Conservation (phyloP, 1,140 invertebrate genomes). For the Rhyzopertha dominica region DNA sequence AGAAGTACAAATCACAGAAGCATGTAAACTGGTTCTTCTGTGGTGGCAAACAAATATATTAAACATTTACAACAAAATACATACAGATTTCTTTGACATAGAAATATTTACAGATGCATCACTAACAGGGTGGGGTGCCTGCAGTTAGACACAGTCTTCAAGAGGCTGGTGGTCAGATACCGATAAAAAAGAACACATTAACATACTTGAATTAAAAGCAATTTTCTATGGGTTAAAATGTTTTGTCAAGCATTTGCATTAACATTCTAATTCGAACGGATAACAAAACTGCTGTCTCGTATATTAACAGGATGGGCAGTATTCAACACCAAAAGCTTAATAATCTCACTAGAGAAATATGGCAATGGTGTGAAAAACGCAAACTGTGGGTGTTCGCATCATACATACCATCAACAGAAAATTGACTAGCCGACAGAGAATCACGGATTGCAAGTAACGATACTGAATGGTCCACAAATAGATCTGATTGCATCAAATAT, state of each 20-base stretch:
- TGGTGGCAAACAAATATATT: slow-evolving; percentile 34
- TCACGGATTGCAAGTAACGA: too few relatives aligned
- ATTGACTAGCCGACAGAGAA: too few relatives aligned
- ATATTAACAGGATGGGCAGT: slow-evolving; percentile 26
- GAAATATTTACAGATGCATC: slow-evolving; percentile 33
- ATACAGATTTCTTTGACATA: slow-evolving; percentile 8
- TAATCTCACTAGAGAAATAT: too few relatives aligned
- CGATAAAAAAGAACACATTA: slow-evolving; percentile 25
- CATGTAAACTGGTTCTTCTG: slow-evolving; percentile 18
- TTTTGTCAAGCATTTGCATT: slow-evolving; percentile 18
- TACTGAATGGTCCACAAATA: too few relatives aligned
- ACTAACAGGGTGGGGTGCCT: slow-evolving; percentile 27
- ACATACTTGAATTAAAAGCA: slow-evolving; percentile 29
- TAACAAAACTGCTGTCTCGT: slow-evolving; percentile 45
- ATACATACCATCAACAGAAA: too few relatives aligned
- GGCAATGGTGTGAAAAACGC: too few relatives aligned
- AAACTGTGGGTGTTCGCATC: too few relatives aligned
- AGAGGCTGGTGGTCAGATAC: slow-evolving; percentile 22
- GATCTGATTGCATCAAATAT: too few relatives aligned
- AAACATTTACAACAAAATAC: slow-evolving; percentile 17
- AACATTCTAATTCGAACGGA: slow-evolving; percentile 17
- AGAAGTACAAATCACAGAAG: background rate
- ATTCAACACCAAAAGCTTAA: too few relatives aligned
- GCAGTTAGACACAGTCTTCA: slow-evolving; percentile 15
- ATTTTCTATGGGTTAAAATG: slow-evolving; percentile 26